Base-by-base conservation (phyloP, 2,797 vertebrate species). In the Syndactyla subalaris region DNA sequence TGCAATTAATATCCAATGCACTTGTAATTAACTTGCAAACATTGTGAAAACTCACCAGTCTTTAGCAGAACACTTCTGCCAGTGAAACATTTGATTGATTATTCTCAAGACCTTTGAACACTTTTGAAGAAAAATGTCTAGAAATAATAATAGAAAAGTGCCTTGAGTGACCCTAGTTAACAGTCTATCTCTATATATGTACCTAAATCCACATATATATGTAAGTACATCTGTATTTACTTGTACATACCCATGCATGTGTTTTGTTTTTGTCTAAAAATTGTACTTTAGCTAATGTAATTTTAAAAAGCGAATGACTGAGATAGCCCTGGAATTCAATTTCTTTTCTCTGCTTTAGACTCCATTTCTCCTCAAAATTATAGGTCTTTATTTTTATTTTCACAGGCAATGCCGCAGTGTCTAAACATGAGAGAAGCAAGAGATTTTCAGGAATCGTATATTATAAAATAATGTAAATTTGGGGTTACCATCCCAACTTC, bases 181-280 rank as follows among this genome's bases (percentile, higher is more conserved):
- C 71, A 62, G 36, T 59, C 14, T 19, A 24, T 4, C 24, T 51
- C 65, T 46, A 16, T 46, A 36, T 5, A 23, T 20, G 6, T 20
- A 32, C 8, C 36, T 23, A 23, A 8, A 39, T 2, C 8, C 16
- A 21, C 8, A 38, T 3, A 16, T 6, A 3, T 23, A 36, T 18
- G 23, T 12, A 20, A 3, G 48, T 76, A 43, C 1, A 29, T 45
- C 4, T 76, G 3, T 78, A 51, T 87, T 74, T 74, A 54, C 6
- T n/a, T 63, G 8, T 6, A 57, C 18, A 49, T 26, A 39, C 0
- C 3, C 19, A 59, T 51, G 4, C 3, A 74, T 38, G 7, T 61
- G 9, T 29, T 84, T 48, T 65, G 7, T 1, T 55, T 71, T 46
- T 43, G 18, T 74, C 38, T 77, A 49, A 83, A 85, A 91, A 65